Evolutionary conservation across 2,113 vertebrate genomes (phyloP).

Genomic region (Pardalotus punctatus): DNA sequence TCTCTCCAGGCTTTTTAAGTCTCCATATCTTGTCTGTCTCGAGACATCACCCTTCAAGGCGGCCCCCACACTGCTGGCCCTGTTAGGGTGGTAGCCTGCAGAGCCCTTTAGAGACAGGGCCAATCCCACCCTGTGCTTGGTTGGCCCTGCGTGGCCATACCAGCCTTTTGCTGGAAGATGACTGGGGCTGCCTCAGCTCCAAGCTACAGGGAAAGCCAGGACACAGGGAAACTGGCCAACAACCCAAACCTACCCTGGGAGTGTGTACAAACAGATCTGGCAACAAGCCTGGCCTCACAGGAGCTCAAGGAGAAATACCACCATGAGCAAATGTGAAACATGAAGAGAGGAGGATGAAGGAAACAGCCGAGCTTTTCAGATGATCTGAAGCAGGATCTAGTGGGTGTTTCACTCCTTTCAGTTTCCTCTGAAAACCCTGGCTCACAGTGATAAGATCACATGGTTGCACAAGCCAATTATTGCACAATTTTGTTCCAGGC

Average conservation of each 20-base stretch:
- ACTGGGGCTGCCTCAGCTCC: neutral
- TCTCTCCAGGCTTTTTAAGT: neutral
- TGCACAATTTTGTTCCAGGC: neutral
- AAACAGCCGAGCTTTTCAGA: conserved; percentile 13
- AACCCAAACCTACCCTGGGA: conserved; percentile 1
- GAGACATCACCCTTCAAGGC: neutral
- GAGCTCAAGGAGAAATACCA: neutral
- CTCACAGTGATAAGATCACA: conserved; percentile 13
- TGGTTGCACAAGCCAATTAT: conserved; percentile 8
- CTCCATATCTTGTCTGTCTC: neutral
- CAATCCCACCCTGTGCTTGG: neutral
- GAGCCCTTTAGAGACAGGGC: neutral
- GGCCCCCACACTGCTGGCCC: rapidly evolving
- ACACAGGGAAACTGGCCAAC: neutral
- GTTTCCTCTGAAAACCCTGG: conserved; percentile 26
- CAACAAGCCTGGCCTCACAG: neutral
- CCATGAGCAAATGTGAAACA: neutral
- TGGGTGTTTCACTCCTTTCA: conserved; percentile 40
- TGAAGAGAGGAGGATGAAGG: neutral
- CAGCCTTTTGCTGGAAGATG: neutral
- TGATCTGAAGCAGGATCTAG: conserved; percentile 24
- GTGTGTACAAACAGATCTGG: conserved; percentile 34
- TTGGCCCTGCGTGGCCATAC: neutral
- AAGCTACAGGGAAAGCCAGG: neutral
- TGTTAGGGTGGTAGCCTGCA: neutral